Evolutionary conservation across 2,797 vertebrate genomes (phyloP).

Genomic region (Cyprinodon diabolis): DNA sequence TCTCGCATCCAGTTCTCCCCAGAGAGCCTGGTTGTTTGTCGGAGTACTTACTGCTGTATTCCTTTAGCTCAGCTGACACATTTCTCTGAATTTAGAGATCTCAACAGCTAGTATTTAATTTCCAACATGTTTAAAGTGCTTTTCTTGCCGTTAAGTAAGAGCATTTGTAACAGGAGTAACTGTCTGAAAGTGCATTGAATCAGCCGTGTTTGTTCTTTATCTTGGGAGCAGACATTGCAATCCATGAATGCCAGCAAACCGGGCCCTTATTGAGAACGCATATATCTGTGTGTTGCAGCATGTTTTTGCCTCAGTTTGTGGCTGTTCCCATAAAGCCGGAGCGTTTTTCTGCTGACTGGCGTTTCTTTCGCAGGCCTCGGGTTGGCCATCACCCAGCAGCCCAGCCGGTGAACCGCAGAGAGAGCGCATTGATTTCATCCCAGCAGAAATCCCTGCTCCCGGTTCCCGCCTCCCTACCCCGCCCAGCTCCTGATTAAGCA

Average conservation of each 20-base stretch:
- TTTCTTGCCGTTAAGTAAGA: constrained; percentile 5
- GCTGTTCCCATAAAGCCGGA: constrained; percentile 37
- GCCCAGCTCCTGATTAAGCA: constrained; percentile 72
- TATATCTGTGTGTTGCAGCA: constrained; percentile 16
- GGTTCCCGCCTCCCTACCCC: constrained; percentile 50
- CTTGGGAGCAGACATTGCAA: constrained; percentile 10
- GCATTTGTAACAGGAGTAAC: constrained; percentile 12
- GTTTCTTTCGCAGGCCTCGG: constrained; percentile 58
- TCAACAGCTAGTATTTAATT: constrained; percentile 3
- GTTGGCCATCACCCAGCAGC: constrained; percentile 73
- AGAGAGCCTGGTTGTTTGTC: background rate
- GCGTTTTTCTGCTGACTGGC: constrained; percentile 70
- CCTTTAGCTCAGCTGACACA: constrained; percentile 2
- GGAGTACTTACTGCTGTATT: background rate
- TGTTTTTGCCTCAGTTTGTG: constrained; percentile 47
- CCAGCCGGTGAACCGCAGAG: constrained; percentile 69
- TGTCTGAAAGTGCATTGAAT: constrained; percentile 14
- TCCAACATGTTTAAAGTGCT: constrained; percentile 10
- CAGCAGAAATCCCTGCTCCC: constrained; percentile 64
- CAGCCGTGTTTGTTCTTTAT: constrained; percentile 26
- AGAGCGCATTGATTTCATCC: constrained; percentile 78
- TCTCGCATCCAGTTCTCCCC: background rate
- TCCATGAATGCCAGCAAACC: background rate
- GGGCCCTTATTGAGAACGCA: constrained; percentile 11
- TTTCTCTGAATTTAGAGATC: constrained; percentile 3